phyloP scores from a whole-genome alignment of 2,113 vertebrate species.

The Cranoglanis bouderius region DNA sequence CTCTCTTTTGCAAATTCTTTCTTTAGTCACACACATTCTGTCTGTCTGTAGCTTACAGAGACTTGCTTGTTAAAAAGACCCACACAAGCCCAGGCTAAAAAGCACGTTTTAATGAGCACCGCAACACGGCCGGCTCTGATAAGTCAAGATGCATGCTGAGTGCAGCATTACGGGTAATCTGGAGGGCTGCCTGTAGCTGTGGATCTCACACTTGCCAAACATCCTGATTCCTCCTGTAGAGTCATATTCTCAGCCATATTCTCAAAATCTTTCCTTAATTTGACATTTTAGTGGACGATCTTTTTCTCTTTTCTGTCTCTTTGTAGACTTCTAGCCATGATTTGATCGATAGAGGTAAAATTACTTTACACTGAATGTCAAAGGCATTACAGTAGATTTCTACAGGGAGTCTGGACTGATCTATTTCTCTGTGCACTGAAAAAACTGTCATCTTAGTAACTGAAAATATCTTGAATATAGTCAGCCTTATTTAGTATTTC shows the following conservation, averaged over 20 bases:
- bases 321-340: not conserved
- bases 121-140: conserved; percentile 79
- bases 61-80: conserved; percentile 67
- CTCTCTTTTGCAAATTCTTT: conserved; percentile 65
- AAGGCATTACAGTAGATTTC: not conserved
- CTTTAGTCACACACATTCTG: conserved; percentile 54
- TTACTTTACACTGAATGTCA: not conserved
- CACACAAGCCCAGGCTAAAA: conserved; percentile 38
- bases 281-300: too few relatives aligned
- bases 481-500: too few relatives aligned
- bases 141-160: conserved; percentile 67
- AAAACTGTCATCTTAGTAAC: too few relatives aligned
- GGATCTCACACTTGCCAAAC: conserved; percentile 58
- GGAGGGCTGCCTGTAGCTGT: conserved; percentile 70
- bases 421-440: too few relatives aligned
- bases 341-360: not conserved
- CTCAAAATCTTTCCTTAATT: not conserved
- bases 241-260: not conserved
- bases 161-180: conserved; percentile 69
- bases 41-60: conserved; percentile 75
- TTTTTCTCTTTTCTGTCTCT: not conserved
- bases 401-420: not conserved
- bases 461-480: too few relatives aligned
- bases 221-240: not conserved
- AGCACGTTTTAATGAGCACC: conserved; percentile 66